phyloP scores from a whole-genome alignment of 2,113 vertebrate genomes.

The Axis porcinus region DNA sequence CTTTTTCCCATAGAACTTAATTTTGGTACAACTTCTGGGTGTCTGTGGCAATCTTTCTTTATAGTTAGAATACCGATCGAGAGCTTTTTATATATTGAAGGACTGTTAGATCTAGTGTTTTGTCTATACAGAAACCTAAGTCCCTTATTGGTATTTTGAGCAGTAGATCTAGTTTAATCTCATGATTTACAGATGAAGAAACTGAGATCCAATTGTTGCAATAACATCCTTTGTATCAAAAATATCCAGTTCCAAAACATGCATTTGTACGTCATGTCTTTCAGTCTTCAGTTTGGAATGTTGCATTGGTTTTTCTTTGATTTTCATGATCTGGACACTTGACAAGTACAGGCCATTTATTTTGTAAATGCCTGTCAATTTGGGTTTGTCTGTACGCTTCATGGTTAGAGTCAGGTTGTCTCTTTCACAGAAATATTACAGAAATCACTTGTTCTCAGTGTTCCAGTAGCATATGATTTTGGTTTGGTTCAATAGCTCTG shows the following conservation, averaged over 20 bases:
- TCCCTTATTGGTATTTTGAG: not conserved
- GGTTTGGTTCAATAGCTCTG: not conserved
- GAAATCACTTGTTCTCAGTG: not conserved
- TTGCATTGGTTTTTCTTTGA: not conserved
- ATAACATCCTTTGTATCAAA: not conserved
- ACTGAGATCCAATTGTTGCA: not conserved
- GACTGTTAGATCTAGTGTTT: not conserved
- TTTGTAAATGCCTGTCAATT: not conserved
- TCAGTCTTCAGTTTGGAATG: not conserved
- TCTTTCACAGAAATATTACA: not conserved
- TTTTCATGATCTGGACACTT: not conserved
- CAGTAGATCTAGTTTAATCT: not conserved
- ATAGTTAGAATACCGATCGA: not conserved
- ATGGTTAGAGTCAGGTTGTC: not conserved
- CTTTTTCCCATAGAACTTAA: not conserved
- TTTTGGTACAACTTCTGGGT: not conserved
- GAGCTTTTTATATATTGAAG: not conserved
- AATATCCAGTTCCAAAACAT: not conserved
- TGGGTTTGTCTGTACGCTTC: not conserved
- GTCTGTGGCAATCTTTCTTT: not conserved
- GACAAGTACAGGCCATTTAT: not conserved
- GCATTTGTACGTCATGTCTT: not conserved
- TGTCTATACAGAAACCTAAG: not conserved
- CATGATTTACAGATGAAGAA: not conserved
- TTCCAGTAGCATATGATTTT: not conserved